Base-by-base conservation (phyloP, 92 coral and sea anemone genomes). In the Heliopora coerulea region DNA sequence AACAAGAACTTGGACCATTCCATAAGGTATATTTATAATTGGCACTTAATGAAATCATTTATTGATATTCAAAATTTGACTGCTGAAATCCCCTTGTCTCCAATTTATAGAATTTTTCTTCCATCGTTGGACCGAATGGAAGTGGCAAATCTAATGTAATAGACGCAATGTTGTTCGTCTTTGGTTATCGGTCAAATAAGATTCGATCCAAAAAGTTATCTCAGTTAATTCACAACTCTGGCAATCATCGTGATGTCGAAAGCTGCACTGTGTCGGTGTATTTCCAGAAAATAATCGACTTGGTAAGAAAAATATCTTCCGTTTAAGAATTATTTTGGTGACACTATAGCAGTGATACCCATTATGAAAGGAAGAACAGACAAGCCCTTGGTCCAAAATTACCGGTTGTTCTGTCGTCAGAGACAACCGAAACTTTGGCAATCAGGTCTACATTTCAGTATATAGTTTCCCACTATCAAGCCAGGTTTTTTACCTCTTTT, bases 121-220 rank as follows among this genome's bases (percentile, higher is more conserved):
- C 97, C 39, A 92, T 92, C 77, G 97, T 92, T 80, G 97, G 97
- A 24, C 97, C 97, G 44, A 92, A 92, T 65, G 97, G 97, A 48
- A 93, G 98, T 72, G 98, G 98, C 1, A 93, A 93, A 84, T 93
- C 98, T 37, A 90, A 93, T 59, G 98, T 93, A 17, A 90, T 90
- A 61, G 98, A 93, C 60, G 96, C 98, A 1, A 93, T 93, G 98
- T 79, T 93, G 74, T 93, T 93, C 65, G 98, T 93, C 59, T 93
- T 93, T 54, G 98, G 98, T 0, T 93, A 93, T 59, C 98, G 98
- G 1, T 93, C 97, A 57, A 93, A 83, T 82, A 93, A 87, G 89
- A 93, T 93, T 79, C 91, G 98, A 37, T 87, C 96, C 21, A 93
- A 90, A 83, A 93, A 93, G 72, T 84, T 93, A 60, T 83, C 98